A percentile compares a stretch with the other conserved stretches of the same genome.
These are phyloP conservation scores for Microctonus hyperodae DNA, from an alignment of 2,888 invertebrate genomes.

Conservation along the genomic window DNA sequence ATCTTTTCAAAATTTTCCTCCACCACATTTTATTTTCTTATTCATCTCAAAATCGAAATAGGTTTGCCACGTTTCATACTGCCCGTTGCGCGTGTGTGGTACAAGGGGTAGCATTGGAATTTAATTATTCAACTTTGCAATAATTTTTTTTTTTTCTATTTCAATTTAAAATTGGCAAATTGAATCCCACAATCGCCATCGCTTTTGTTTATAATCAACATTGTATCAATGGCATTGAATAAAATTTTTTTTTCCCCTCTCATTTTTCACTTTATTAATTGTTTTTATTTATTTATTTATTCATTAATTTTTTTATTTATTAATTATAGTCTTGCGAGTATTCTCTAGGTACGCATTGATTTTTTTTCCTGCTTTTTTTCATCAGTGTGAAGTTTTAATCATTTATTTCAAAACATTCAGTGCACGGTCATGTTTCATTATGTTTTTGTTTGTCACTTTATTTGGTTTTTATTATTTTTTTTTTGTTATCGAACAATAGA, in stretches of 20 bases:
- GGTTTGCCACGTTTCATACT: no score
- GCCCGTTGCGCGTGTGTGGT: no score
- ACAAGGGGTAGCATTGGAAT: no score
- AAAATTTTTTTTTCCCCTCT: slow-evolving; percentile 31
- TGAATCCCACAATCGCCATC: no score
- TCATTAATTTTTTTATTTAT: no score
- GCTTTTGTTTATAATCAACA: slow-evolving; percentile 3
- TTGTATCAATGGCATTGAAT: slow-evolving; percentile 44
- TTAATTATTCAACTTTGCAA: no score
- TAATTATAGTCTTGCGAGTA: slow-evolving; percentile 45
- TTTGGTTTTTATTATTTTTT: slow-evolving; percentile 10
- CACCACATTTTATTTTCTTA: not conserved
- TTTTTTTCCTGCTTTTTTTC: not conserved
- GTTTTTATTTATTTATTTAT: no score
- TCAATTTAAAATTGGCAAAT: slow-evolving; percentile 29
- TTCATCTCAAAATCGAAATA: no score
- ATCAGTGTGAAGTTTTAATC: slow-evolving; percentile 18
- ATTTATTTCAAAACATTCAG: no score
- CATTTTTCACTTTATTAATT: not conserved
- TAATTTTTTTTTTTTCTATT: slow-evolving; percentile 36
- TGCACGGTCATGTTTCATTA: not conserved
- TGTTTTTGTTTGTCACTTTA: not conserved
- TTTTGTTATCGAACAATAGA: slow-evolving; percentile 44
- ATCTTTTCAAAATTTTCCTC: slow-evolving; percentile 54
- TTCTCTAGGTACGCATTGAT: slow-evolving; percentile 44